Percentiles rank a stretch among this genome's conserved stretches.
Conservation (phyloP, 2,113 vertebrate species). For the Indri indri region DNA sequence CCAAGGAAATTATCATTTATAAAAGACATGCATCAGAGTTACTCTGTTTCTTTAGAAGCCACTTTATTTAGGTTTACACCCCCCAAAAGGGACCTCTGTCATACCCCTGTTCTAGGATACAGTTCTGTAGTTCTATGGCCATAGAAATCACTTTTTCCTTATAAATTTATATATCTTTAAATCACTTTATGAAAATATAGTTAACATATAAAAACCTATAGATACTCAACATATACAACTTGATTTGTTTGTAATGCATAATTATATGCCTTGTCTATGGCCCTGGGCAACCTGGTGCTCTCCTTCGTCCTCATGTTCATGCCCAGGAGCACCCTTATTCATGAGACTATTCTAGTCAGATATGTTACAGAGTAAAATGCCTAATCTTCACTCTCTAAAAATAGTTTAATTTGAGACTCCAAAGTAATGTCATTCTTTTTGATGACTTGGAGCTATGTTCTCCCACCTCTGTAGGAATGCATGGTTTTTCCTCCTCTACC, state of each 20-base stretch:
- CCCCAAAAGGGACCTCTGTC: not conserved
- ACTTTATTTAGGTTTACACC: not conserved
- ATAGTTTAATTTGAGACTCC: not conserved
- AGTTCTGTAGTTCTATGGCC: not conserved
- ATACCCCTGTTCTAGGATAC: not conserved
- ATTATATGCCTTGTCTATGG: not conserved
- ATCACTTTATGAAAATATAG: not conserved
- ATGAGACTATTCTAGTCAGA: not conserved
- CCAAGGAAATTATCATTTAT: not conserved
- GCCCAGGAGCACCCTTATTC: not conserved
- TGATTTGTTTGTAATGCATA: not conserved
- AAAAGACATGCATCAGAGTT: not conserved
- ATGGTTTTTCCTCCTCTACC: not conserved
- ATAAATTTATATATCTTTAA: not conserved
- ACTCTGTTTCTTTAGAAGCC: not conserved
- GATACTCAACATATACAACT: not conserved
- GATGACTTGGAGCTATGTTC: not conserved
- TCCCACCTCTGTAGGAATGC: not conserved
- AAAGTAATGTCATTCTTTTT: not conserved
- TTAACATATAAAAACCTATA: not conserved
- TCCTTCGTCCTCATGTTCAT: not conserved
- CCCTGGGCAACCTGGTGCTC: not conserved
- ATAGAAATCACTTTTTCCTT: not conserved
- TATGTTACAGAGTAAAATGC: not conserved
- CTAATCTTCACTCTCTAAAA: not conserved